Percentiles rank a stretch among this genome's conserved stretches.
These are phyloP conservation scores for Masticophis lateralis DNA, from an alignment of 2,797 vertebrate genomes.

Conservation along the genomic window DNA sequence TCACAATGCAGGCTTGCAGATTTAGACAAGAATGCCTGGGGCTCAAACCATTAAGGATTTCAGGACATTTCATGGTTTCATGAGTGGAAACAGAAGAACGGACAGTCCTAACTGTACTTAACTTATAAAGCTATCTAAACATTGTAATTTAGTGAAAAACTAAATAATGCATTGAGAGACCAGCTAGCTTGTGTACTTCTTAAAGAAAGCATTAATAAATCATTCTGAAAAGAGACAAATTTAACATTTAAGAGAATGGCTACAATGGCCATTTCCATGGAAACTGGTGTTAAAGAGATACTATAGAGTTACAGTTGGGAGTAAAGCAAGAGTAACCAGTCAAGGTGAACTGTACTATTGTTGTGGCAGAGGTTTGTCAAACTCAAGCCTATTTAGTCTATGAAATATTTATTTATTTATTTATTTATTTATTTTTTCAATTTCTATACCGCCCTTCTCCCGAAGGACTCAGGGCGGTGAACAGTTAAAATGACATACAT, in stretches of 20 bases:
- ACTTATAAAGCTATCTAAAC: neutral
- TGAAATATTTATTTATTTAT: no score
- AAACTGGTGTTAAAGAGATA: neutral
- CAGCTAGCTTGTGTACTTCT: neutral
- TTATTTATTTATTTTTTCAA: no score
- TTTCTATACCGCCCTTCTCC: no score
- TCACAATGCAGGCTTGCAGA: neutral
- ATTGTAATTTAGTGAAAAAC: neutral
- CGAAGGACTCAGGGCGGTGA: no score
- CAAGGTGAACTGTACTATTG: neutral
- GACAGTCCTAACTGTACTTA: neutral
- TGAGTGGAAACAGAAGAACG: neutral
- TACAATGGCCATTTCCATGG: neutral
- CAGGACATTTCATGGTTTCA: neutral
- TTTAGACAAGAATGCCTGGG: neutral
- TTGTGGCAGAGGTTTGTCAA: neutral
- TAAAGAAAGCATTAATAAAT: neutral
- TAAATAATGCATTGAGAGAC: neutral
- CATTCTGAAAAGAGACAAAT: neutral
- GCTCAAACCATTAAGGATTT: neutral
- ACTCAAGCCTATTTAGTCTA: neutral
- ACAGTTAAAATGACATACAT: no score
- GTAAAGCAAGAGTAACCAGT: neutral
- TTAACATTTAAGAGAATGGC: neutral
- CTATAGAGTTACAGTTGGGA: neutral